Evolutionary conservation across 2,888 invertebrate genomes (phyloP), one percentile per base, ranked within the genome.

Genomic region (Eucriotettix oculatus): DNA sequence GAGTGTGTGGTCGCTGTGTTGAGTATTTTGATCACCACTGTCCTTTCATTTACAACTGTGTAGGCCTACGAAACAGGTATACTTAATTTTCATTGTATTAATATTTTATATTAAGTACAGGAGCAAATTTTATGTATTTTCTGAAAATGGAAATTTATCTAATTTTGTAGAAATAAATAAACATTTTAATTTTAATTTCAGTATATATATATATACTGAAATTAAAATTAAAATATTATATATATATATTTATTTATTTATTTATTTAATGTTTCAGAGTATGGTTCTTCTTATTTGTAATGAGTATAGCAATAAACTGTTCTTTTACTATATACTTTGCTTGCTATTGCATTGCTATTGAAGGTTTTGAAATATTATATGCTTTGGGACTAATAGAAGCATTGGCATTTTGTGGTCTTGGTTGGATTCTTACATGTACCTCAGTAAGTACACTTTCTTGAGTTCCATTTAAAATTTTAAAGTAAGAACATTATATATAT

Each of bases 21-120:
- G 84, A 85, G 3, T 90, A 92, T 71, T 93, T 94, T 70, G 94
- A 95, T 72, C 94, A 95, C 74, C 94, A 95, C 72, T 95, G 95
- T 71, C 94, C 94, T 0, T 95, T 94, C 71, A 92, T 95, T 67
- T 91, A 93, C 74, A 95, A 95, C 72, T 95, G 95, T 72, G 91
- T 95, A 16, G 95, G 95, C 1, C 78, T 93, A 52, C 82, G 87
- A 62, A 95, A 95, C 75, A 83, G 82, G 81, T 79, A 68, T 66
- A 14, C 12, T 55, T 29, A 12, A 48, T 14, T n/a, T 14, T 48
- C 14, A 5, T 48, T 7, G 48, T 48, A 14, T n/a, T 48, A n/a
- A 7, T 14, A 3, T 14, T 14, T 48, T n/a, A 3, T 48, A 7
- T 1, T 48, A 48, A 48, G 2, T 14, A 48, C 12, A 14, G 12